Conservation (phyloP, 2,113 vertebrate genomes). For the Speoplatyrhinus poulsoni region DNA sequence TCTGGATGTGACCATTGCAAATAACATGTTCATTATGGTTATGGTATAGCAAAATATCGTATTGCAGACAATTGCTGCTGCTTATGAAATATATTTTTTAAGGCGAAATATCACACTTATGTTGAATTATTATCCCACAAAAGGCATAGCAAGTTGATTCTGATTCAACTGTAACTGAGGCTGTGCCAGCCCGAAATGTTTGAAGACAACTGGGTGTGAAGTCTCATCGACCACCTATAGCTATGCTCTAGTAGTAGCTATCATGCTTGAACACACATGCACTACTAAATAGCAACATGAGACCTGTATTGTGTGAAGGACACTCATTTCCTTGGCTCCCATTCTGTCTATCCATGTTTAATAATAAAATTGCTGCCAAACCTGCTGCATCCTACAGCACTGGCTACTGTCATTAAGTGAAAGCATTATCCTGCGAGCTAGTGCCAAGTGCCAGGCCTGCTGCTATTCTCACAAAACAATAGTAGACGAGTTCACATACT, state of each 20-base stretch:
- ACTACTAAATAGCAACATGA: constrained; percentile 24
- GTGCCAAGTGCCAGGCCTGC: constrained; percentile 18
- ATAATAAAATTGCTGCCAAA: constrained; percentile 19
- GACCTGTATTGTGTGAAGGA: constrained; percentile 3
- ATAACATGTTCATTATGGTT: neutral
- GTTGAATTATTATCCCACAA: too few relatives aligned
- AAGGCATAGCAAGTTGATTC: too few relatives aligned
- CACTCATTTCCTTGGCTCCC: constrained; percentile 13
- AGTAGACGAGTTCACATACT: neutral
- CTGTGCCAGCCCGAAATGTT: too few relatives aligned
- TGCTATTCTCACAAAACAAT: neutral
- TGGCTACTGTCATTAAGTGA: constrained; percentile 23
- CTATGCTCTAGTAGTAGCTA: constrained; percentile 20
- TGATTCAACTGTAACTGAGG: too few relatives aligned
- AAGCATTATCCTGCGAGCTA: constrained; percentile 24
- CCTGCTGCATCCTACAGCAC: constrained; percentile 22
- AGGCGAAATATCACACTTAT: too few relatives aligned
- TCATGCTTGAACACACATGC: constrained; percentile 32
- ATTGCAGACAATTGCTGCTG: too few relatives aligned
- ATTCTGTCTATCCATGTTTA: constrained; percentile 41
- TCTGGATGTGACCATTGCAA: neutral
- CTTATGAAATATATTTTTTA: too few relatives aligned
- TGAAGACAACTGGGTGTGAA: too few relatives aligned
- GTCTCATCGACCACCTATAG: too few relatives aligned
- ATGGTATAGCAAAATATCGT: too few relatives aligned